Evolutionary conservation across 2,113 vertebrate species (phyloP).

Genomic region (Carassius auratus): DNA sequence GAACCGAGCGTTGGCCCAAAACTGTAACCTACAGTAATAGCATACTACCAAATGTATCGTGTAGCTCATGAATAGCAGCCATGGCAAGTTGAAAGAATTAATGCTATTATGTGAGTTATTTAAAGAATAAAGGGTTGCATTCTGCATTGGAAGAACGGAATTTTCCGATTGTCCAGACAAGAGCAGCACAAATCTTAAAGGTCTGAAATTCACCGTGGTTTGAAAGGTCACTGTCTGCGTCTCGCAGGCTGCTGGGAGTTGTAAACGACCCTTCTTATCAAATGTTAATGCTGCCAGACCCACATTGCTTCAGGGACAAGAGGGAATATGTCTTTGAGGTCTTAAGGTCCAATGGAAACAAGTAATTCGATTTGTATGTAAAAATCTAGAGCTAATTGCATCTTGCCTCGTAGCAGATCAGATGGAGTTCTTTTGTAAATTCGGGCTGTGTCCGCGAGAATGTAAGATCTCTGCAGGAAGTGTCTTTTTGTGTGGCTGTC

Average conservation of each 20-base stretch:
- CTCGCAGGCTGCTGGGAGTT: no score
- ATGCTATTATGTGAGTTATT: slow-evolving; percentile 52
- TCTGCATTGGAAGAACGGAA: slow-evolving; percentile 67
- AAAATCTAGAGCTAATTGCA: slow-evolving; percentile 76
- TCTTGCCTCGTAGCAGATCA: slow-evolving; percentile 68
- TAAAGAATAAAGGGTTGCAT: slow-evolving; percentile 56
- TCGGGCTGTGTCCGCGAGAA: slow-evolving; percentile 50
- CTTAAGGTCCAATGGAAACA: slow-evolving; percentile 77
- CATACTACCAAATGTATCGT: slow-evolving; percentile 65
- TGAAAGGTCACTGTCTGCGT: slow-evolving; percentile 80
- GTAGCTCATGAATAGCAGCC: slow-evolving; percentile 52
- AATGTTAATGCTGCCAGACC: slow-evolving; percentile 82
- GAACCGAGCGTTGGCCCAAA: slow-evolving; percentile 55
- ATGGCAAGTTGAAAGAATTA: slow-evolving; percentile 51
- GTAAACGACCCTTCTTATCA: slow-evolving; percentile 80
- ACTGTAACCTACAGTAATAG: slow-evolving; percentile 66
- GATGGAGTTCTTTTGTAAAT: slow-evolving; percentile 68
- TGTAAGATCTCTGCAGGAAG: slow-evolving; percentile 61
- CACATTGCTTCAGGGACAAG: slow-evolving; percentile 63
- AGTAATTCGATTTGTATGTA: slow-evolving; percentile 78
- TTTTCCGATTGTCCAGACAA: slow-evolving; percentile 66
- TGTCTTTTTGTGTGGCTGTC: slow-evolving; percentile 38
- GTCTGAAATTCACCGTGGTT: slow-evolving; percentile 78
- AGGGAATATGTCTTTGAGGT: slow-evolving; percentile 74
- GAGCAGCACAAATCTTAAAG: slow-evolving; percentile 72